Percentiles rank a stretch among this genome's conserved stretches.
These are phyloP conservation scores for Drosophila mercatorum DNA, from an alignment of 2,888 invertebrate genomes.

Conservation along the genomic window DNA sequence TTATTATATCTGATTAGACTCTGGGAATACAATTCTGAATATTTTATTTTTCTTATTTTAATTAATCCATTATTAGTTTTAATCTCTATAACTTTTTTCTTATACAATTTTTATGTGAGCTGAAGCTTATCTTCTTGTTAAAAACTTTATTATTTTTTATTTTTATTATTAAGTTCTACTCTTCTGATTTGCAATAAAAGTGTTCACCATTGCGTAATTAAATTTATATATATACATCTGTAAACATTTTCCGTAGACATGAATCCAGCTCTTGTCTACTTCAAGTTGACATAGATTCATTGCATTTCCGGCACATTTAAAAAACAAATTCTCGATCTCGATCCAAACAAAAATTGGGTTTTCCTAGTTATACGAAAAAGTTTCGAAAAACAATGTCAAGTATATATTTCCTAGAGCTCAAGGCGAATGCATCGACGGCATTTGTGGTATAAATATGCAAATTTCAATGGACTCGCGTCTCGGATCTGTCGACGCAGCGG, in stretches of 20 bases:
- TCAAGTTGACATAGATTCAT: conserved; percentile 9
- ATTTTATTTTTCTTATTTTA: no score
- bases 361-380: conserved; percentile 1
- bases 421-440: conserved; percentile 35
- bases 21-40: no score
- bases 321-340: conserved; percentile 8
- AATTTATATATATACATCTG: background rate
- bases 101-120: no score
- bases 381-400: conserved; percentile 9
- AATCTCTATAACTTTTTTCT: no score
- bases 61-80: no score
- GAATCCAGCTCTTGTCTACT: background rate
- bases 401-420: conserved; percentile 9
- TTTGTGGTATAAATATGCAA: conserved; percentile 55
- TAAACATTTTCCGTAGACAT: background rate
- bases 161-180: background rate
- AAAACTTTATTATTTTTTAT: no score
- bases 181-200: no score
- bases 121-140: no score
- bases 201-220: no score
- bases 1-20: background rate
- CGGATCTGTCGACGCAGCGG: conserved; percentile 38
- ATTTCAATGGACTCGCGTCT: conserved; percentile 37
- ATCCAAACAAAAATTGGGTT: conserved; percentile 14
- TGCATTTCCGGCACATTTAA: background rate